Percentiles rank a stretch among this genome's conserved stretches.
These are phyloP conservation scores for Lasioglossum albipes DNA, from an alignment of 1,140 invertebrate species.

Conservation along the genomic window DNA sequence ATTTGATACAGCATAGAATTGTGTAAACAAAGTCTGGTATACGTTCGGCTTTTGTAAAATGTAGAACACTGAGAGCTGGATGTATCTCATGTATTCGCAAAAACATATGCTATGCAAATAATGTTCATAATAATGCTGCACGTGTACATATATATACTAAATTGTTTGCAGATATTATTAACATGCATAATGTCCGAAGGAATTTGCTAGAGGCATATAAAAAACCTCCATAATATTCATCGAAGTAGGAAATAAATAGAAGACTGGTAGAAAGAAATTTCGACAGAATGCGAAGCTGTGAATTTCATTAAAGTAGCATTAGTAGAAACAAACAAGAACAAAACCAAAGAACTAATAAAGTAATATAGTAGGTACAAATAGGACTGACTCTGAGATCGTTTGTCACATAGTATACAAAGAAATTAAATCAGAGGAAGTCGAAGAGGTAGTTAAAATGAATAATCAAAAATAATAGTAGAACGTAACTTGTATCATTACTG, in stretches of 20 bases:
- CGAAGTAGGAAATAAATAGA: conserved; percentile 16
- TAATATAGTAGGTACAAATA: neutral
- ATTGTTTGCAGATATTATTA: neutral
- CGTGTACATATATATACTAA: neutral
- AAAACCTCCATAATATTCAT: conserved; percentile 28
- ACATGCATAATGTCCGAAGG: conserved; percentile 19
- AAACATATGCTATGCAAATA: neutral
- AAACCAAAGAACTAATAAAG: conserved; percentile 7
- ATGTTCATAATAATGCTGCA: neutral
- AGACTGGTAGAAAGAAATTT: conserved; percentile 7
- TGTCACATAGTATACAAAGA: neutral
- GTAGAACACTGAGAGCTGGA: neutral
- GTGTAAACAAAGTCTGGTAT: neutral
- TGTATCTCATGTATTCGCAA: neutral
- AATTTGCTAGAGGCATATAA: neutral
- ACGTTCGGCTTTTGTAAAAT: neutral
- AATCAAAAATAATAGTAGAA: neutral
- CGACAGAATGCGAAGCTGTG: conserved; percentile 26
- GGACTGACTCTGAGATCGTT: neutral
- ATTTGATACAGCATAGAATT: neutral
- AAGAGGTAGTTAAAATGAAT: conserved; percentile 30
- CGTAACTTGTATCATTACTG: neutral
- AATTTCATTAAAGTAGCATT: conserved; percentile 35
- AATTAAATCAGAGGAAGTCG: conserved; percentile 13
- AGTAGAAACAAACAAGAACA: conserved; percentile 40